These are phyloP conservation scores for Dinoponera quadriceps DNA, from an alignment of 1,140 invertebrate species.

Conservation along the genomic window DNA sequence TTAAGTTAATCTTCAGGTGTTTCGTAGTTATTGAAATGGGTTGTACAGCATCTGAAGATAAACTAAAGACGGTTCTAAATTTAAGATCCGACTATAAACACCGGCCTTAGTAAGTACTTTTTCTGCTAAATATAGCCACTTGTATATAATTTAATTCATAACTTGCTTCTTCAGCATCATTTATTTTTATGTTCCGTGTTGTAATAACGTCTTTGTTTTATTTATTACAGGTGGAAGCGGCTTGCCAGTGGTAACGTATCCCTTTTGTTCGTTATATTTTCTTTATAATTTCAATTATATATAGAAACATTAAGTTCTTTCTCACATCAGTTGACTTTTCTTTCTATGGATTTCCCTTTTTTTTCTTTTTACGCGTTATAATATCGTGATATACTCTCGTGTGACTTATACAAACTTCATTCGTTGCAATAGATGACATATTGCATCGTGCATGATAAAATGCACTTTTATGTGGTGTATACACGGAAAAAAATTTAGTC, in stretches of 20 bases:
- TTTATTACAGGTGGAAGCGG: conserved; percentile 82
- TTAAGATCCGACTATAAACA: no score
- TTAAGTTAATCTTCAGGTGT: no score
- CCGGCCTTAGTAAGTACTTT: no score
- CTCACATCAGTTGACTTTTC: conserved; percentile 54
- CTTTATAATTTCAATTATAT: conserved; percentile 41
- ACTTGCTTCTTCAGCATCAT: not conserved
- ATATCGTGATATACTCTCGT: conserved; percentile 50
- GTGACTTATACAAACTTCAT: conserved; percentile 35
- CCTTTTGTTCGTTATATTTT: conserved; percentile 61
- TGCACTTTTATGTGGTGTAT: conserved; percentile 50
- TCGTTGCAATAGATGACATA: conserved; percentile 53
- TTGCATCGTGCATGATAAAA: conserved; percentile 67
- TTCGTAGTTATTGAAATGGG: no score
- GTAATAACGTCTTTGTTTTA: conserved; percentile 13
- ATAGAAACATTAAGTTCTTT: conserved; percentile 58
- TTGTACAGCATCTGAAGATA: no score
- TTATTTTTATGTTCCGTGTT: not conserved
- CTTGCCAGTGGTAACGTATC: conserved; percentile 85
- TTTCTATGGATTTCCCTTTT: conserved; percentile 41
- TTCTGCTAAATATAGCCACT: no score
- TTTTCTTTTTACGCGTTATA: conserved; percentile 44
- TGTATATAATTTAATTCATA: no score
- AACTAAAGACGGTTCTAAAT: no score
- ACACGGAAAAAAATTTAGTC: no score